These are phyloP conservation scores for Vanessa tameamea DNA, from an alignment of 1,140 invertebrate species.

Conservation along the genomic window DNA sequence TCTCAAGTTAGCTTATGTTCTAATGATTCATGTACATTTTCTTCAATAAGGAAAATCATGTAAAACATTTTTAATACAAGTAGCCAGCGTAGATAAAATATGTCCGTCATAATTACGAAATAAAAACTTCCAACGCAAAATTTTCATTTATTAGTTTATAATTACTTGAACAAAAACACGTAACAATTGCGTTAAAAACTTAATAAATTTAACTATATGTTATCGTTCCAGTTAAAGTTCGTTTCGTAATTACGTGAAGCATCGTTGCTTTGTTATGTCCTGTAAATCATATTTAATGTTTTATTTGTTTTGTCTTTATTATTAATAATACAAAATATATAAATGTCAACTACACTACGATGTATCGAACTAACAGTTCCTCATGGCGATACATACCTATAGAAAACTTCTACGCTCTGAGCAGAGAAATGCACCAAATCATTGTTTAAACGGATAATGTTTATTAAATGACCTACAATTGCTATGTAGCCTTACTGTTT, in stretches of 20 bases:
- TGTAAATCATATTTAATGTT: not conserved
- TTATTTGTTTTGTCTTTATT: not conserved
- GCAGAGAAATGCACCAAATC: too few relatives aligned
- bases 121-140: constrained; percentile 12
- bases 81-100: constrained; percentile 13
- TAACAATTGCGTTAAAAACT: constrained; percentile 21
- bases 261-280: not conserved
- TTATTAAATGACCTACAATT: too few relatives aligned
- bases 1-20: too few relatives aligned
- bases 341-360: too few relatives aligned
- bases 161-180: constrained; percentile 22
- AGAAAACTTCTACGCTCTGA: too few relatives aligned
- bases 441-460: too few relatives aligned
- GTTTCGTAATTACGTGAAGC: constrained; percentile 6
- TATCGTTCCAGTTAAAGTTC: constrained; percentile 17
- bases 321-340: too few relatives aligned
- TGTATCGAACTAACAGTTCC: too few relatives aligned
- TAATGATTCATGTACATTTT: not conserved
- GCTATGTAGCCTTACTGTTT: too few relatives aligned
- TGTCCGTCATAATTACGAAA: constrained; percentile 7
- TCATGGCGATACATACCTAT: too few relatives aligned
- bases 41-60: not conserved
- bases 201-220: constrained; percentile 23
- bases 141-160: constrained; percentile 24
- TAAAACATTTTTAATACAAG: not conserved